Percentiles rank a stretch among this genome's conserved stretches.
These are phyloP conservation scores for Coilia nasus DNA, from an alignment of 2,797 vertebrate genomes.

Conservation along the genomic window DNA sequence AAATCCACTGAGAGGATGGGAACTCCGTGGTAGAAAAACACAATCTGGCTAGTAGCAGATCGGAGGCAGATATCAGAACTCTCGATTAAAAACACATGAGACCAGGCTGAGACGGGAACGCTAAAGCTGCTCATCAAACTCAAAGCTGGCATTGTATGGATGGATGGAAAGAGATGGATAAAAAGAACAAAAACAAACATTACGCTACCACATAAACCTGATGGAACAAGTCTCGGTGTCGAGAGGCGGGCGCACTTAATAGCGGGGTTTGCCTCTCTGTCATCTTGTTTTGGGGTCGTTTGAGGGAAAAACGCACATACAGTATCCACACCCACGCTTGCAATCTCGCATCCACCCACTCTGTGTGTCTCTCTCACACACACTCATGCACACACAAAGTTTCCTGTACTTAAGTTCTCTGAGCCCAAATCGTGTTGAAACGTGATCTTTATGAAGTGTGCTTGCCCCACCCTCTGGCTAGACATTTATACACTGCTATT, in stretches of 20 bases:
- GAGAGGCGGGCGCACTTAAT: background rate
- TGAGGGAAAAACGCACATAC: constrained; percentile 9
- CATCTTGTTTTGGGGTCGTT: background rate
- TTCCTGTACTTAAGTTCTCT: background rate
- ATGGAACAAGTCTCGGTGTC: background rate
- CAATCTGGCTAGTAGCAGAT: constrained; percentile 2
- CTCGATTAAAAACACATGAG: constrained; percentile 26
- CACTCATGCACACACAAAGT: background rate
- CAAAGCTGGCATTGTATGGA: background rate
- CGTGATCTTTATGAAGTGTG: background rate
- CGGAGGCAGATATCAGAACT: background rate
- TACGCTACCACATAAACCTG: constrained; percentile 2
- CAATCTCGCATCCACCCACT: background rate
- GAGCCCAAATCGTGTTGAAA: background rate
- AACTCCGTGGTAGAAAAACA: background rate
- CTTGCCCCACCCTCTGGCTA: background rate
- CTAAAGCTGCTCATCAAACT: background rate
- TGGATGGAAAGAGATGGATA: background rate
- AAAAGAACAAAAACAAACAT: constrained; percentile 18
- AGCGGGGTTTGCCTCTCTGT: constrained; percentile 11
- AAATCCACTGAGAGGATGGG: constrained; percentile 9
- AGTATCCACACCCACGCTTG: background rate
- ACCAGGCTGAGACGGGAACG: background rate
- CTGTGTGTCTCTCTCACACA: background rate
- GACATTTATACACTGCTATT: background rate